These are phyloP conservation scores for Bilobella aurantiaca DNA, from an alignment of 1,140 invertebrate genomes.

Conservation along the genomic window DNA sequence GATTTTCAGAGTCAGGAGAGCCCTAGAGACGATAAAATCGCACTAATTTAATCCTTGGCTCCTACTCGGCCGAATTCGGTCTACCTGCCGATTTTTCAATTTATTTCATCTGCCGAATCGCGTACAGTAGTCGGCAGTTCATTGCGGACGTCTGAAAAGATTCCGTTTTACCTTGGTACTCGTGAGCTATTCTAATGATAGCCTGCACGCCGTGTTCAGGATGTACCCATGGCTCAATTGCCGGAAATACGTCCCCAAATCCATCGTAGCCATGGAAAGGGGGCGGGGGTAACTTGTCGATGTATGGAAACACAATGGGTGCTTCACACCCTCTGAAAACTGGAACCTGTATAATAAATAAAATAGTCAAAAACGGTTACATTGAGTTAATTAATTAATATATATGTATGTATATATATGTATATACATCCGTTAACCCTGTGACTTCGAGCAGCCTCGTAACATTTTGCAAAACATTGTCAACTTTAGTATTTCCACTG, in stretches of 20 bases:
- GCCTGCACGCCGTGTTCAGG: conserved; percentile 42
- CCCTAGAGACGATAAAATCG: too few species aligned
- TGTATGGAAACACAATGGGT: conserved; percentile 42
- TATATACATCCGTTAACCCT: conserved; percentile 44
- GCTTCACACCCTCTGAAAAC: conserved; percentile 50
- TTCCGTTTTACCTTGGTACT: conserved; percentile 40
- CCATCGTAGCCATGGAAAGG: conserved; percentile 53
- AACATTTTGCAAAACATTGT: conserved; percentile 52
- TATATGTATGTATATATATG: background rate
- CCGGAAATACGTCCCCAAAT: conserved; percentile 48
- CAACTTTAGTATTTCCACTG: conserved; percentile 51
- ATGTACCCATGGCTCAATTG: conserved; percentile 31
- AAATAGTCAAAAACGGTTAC: background rate
- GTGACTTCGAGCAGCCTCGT: conserved; percentile 46
- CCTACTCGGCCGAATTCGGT: too few species aligned
- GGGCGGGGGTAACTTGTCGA: background rate
- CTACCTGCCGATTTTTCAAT: too few species aligned
- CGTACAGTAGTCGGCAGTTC: too few species aligned
- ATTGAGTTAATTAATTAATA: background rate
- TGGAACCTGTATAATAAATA: conserved; percentile 47
- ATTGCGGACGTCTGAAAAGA: too few species aligned
- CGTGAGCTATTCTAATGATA: conserved; percentile 43
- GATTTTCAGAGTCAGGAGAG: too few species aligned
- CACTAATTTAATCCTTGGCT: too few species aligned
- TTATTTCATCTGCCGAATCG: too few species aligned